Evolutionary conservation across 2,113 vertebrate species (phyloP), one percentile per base, ranked within the genome.

Genomic region (Talpa occidentalis): DNA sequence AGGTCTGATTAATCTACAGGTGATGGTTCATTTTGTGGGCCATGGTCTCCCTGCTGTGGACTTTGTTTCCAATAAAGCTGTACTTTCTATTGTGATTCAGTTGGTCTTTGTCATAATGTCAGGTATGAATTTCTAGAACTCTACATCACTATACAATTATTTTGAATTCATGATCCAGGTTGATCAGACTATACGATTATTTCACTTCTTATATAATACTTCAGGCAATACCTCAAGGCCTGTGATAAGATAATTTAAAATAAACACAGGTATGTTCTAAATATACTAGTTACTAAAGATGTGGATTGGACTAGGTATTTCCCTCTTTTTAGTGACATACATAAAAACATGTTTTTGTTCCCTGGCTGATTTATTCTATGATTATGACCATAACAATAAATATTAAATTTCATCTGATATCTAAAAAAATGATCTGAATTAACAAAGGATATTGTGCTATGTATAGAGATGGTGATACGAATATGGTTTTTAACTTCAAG

Each of bases 401-500:
- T 49, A 70, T 52, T 35, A 77, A 67, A 56, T 73, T 79, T 92
- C 83, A 6, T 60, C 21, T 86, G 16, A 26, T 60, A 49, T 83
- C 37, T 96, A 83, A 59, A 90, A 78, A 28, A 74, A 92, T 10
- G 2, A 82, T 35, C 30, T 49, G 49, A 89, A 74, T 90, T 81
- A 87, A 26, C 26, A 89, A 16, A 79, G 42, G 44, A 66, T 89
- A 60, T 79, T 56, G 4, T 96, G 32, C 26, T 81, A 12, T 62
- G 4, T 14, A 54, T n/a, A 62, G 17, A 62, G 21, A 0, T 66
- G 90, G 5, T 56, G 30, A 84, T 26, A 59, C 28, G 82, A 78
- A 67, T 70, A 62, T 40, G 72, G 35, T 74, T 92, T n/a, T 19
- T 54, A n/a, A 64, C 30, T 74, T 95, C 64, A 96, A 87, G 90